Conservation (phyloP, 2,888 invertebrate species). For the Melipona beecheii region DNA sequence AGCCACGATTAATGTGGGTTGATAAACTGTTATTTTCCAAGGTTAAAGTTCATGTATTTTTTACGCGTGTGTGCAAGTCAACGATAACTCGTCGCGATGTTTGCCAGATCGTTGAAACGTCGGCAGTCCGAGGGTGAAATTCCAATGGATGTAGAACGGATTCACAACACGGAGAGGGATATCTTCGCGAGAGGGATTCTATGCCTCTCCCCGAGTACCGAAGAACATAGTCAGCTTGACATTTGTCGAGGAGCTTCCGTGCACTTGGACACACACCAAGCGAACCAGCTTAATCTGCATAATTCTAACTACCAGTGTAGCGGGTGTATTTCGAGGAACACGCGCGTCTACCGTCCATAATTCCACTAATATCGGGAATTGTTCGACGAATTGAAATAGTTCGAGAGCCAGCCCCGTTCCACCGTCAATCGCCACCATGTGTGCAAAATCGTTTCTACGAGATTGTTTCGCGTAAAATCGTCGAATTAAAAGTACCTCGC, state of each 20-base stretch:
- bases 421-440: slow-evolving; percentile 34
- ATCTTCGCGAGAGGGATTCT: slow-evolving; percentile 6
- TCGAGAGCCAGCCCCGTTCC: slow-evolving; percentile 41
- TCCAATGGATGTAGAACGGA: slow-evolving; percentile 9
- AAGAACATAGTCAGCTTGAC: slow-evolving; percentile 43
- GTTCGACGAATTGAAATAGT: slow-evolving; percentile 77
- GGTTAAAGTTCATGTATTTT: no score
- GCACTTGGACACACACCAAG: slow-evolving; percentile 52
- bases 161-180: background rate
- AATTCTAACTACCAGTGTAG: slow-evolving; percentile 65
- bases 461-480: slow-evolving; percentile 47
- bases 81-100: no score
- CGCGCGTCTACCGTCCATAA: slow-evolving; percentile 60
- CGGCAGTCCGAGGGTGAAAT: background rate
- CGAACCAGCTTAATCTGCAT: slow-evolving; percentile 72
- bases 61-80: no score
- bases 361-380: slow-evolving; percentile 76
- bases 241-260: slow-evolving; percentile 49
- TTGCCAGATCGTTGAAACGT: no score
- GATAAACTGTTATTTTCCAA: no score
- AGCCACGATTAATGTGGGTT: no score
- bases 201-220: slow-evolving; percentile 7
- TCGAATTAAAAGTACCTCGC: background rate
- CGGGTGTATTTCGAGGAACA: slow-evolving; percentile 60
- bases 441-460: slow-evolving; percentile 19